Conservation (phyloP, 2,888 invertebrate genomes). For the Diarsia rubi region DNA sequence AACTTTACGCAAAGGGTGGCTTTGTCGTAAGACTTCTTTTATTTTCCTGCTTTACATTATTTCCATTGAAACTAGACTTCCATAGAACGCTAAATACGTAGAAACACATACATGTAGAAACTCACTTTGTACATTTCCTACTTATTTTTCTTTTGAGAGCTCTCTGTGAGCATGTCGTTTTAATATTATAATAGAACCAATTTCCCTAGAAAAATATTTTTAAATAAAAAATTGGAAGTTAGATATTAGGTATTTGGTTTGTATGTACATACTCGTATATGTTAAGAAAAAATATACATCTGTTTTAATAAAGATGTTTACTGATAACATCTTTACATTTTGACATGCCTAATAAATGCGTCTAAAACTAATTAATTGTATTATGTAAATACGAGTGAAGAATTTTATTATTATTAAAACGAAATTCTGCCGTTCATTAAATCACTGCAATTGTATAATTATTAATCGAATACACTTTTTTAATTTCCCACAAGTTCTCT, state of each 20-base stretch:
- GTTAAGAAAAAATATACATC: neutral
- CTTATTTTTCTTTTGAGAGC: neutral
- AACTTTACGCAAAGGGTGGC: neutral
- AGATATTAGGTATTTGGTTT: neutral
- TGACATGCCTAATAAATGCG: conserved; percentile 9
- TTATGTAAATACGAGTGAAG: conserved; percentile 23
- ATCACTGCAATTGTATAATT: neutral
- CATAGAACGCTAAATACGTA: neutral
- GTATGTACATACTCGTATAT: neutral
- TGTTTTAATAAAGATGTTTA: conserved; percentile 14
- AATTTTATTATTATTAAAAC: no score
- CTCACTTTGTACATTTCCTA: neutral
- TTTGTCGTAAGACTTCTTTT: neutral
- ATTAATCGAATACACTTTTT: neutral
- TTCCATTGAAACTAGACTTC: neutral
- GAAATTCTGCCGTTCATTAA: no score
- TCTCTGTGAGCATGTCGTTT: neutral
- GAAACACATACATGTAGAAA: neutral
- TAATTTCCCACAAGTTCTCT: neutral
- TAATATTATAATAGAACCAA: neutral
- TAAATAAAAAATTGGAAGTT: neutral
- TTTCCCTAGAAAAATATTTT: neutral
- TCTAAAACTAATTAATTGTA: conserved; percentile 24
- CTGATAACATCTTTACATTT: conserved; percentile 13
- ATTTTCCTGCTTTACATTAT: neutral